Conservation (phyloP, 1,140 invertebrate species). For the Drosophila lacertosa region DNA sequence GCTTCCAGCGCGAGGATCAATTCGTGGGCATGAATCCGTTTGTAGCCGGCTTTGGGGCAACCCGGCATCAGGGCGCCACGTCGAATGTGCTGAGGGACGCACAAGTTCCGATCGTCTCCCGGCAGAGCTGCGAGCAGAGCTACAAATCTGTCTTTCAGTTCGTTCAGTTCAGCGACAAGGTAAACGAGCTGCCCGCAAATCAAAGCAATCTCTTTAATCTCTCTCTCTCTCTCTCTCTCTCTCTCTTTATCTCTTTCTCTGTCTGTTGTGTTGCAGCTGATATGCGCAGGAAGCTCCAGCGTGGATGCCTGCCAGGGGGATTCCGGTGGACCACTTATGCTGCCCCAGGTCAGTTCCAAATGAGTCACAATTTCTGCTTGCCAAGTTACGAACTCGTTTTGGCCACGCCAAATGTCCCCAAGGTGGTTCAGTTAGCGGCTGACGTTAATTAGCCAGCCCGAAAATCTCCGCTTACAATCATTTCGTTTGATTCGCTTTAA, state of each 20-base stretch:
- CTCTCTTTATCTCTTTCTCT: conserved; percentile 14
- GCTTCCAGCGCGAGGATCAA: conserved; percentile 83
- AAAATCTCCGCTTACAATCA: conserved; percentile 17
- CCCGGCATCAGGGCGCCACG: conserved; percentile 85
- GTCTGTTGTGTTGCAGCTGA: too few relatives aligned
- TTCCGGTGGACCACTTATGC: conserved; percentile 92
- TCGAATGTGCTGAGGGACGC: conserved; percentile 87
- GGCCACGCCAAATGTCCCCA: conserved; percentile 25
- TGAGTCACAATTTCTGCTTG: conserved; percentile 53
- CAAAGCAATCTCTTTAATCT: background rate
- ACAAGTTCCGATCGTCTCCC: conserved; percentile 89
- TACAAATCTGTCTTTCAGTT: conserved; percentile 86
- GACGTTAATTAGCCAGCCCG: conserved; percentile 18
- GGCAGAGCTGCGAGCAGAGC: conserved; percentile 86
- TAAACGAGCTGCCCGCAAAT: conserved; percentile 21
- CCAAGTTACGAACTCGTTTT: conserved; percentile 46
- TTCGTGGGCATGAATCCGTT: conserved; percentile 86
- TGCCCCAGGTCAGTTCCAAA: conserved; percentile 80
- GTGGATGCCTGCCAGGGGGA: conserved; percentile 95
- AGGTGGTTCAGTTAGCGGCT: conserved; percentile 47
- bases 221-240: too few relatives aligned
- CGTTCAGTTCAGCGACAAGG: conserved; percentile 74
- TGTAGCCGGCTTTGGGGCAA: conserved; percentile 85
- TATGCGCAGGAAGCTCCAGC: conserved; percentile 84
- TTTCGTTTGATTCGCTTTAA: conserved; percentile 15